Evolutionary conservation across 1,140 invertebrate genomes (phyloP), one percentile per base, ranked within the genome.

Genomic region (Telenomus remus): DNA sequence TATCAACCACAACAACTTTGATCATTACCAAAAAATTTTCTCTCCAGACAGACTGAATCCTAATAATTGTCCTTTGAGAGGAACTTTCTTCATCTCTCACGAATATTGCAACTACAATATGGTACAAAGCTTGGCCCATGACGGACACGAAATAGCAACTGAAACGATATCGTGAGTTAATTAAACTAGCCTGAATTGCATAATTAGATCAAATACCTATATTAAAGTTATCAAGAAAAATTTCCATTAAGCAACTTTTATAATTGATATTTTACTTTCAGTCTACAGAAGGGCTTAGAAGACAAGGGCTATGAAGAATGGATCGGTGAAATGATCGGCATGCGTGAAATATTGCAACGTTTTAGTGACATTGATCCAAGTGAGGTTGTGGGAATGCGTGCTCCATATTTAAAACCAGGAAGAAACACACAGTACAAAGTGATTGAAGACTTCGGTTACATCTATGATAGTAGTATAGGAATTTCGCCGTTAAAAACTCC

Each of bases 41-140:
- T 91, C 91, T 72, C 91, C 91, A 53, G 93, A 93, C 79, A 88
- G 94, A 69, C 90, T 92, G 79, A 97, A 97, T 89, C 95, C 95
- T 0, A 97, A 97, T 82, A 94, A 94, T 8, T 98, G 97, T 84
- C 91, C 93, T 0, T 94, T 98, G 43, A 93, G 92, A 65, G 96
- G 95, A 71, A 98, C 97, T 2, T 97, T 98, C 88, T 98, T 98
- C 87, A 91, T 97, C 66, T 95, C 96, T 6, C 96, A 98, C 84
- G 96, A 97, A 84, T 98, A 96, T 88, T 96, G 95, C 80, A 96
- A 98, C 87, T 98, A 98, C 87, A 94, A 94, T 59, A 94, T 96
- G 91, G 94, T 97, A 5, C 95, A 97, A 85, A 89, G 94, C 76
- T 89, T 98, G 35, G 96, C 96, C 53, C 93, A 94, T 80, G 92